Conservation (phyloP, 1,140 invertebrate genomes). For the Halictus rubicundus region DNA sequence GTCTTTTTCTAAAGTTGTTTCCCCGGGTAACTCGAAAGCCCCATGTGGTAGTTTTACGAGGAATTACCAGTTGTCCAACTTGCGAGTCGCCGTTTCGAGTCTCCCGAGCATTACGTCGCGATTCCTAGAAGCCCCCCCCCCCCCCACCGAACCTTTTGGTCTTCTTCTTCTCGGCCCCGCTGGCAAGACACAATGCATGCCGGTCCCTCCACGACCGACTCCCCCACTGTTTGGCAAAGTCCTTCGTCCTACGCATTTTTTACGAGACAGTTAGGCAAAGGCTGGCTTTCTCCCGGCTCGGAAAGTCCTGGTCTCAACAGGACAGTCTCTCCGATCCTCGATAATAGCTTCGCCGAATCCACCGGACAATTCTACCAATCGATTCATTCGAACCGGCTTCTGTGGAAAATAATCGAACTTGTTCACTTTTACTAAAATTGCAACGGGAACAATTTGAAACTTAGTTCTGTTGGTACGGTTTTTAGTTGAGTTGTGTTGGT, state of each 20-base stretch:
- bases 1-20: conserved; percentile 28
- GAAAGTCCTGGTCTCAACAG: not conserved
- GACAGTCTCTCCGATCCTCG: not conserved
- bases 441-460: too few relatives aligned
- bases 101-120: conserved; percentile 57
- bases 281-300: conserved; percentile 18
- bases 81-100: conserved; percentile 40
- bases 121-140: conserved; percentile 65
- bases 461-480: too few relatives aligned
- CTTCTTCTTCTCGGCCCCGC: not conserved
- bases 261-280: conserved; percentile 37
- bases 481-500: too few relatives aligned
- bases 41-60: not conserved
- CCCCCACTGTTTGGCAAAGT: conserved; percentile 25
- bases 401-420: too few relatives aligned
- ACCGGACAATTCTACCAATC: too few relatives aligned
- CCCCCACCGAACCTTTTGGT: conserved; percentile 49
- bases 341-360: not conserved
- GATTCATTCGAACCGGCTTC: too few relatives aligned
- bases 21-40: conserved; percentile 38
- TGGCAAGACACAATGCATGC: conserved; percentile 66
- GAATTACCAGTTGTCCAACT: not conserved
- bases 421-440: too few relatives aligned
- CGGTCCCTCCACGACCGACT: conserved; percentile 33
- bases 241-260: conserved; percentile 60